Percentiles rank a stretch among this genome's conserved stretches.
phyloP scores from a whole-genome alignment of 2,113 vertebrate species.

The Heliornis fulica region DNA sequence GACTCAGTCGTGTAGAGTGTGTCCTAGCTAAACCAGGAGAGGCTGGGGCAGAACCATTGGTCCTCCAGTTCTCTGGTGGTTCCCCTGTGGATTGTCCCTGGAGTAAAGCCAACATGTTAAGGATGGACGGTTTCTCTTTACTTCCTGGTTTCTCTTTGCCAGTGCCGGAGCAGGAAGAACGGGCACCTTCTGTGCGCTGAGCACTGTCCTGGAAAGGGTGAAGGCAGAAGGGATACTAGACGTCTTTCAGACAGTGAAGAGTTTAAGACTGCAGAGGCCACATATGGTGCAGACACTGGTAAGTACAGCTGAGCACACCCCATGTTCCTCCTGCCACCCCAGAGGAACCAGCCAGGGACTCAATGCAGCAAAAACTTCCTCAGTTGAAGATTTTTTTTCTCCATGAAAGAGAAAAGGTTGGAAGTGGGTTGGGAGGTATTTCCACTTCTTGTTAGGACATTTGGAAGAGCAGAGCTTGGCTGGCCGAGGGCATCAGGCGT shows the following conservation, averaged over 20 bases:
- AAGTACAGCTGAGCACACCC: neutral
- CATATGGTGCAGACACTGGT: conserved; percentile 99
- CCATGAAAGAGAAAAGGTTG: neutral
- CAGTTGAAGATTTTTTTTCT: neutral
- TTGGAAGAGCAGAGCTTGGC: neutral
- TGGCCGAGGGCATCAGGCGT: neutral
- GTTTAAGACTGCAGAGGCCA: conserved; percentile 94
- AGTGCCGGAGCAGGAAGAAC: conserved; percentile 97
- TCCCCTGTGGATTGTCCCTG: neutral
- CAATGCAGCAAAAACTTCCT: neutral
- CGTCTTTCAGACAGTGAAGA: conserved; percentile 99
- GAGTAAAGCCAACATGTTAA: neutral
- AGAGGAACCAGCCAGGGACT: neutral
- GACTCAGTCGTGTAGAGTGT: neutral
- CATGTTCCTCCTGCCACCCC: neutral
- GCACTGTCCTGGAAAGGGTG: conserved; percentile 96
- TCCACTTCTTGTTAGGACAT: neutral
- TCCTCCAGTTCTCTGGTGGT: neutral
- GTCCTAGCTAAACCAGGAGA: neutral
- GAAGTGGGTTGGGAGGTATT: neutral
- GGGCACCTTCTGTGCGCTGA: conserved; percentile 96
- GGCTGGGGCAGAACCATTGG: neutral
- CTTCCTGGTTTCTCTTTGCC: neutral
- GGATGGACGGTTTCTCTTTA: neutral
- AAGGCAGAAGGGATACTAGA: conserved; percentile 98